Conservation (phyloP, 2,113 vertebrate genomes). For the Formicarius rufipectus region DNA sequence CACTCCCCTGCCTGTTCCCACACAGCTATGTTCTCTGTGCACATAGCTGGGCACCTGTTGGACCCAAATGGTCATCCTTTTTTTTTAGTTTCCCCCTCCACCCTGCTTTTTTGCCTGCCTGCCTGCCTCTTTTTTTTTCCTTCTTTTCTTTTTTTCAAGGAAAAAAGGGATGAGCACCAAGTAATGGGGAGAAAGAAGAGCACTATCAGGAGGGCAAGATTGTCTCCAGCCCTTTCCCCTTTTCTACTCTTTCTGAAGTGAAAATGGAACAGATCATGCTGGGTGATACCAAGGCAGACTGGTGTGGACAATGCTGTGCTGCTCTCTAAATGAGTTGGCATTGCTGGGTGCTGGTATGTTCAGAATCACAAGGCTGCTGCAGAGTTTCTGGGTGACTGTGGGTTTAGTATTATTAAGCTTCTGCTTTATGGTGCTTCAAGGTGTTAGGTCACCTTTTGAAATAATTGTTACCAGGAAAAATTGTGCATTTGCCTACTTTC, state of each 20-base stretch:
- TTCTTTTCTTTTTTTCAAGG: not conserved
- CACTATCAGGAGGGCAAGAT: not conserved
- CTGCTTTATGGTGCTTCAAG: not conserved
- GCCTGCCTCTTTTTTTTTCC: too few species aligned
- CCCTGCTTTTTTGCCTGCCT: too few species aligned
- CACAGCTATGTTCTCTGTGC: not conserved
- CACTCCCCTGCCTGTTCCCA: not conserved
- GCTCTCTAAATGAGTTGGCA: not conserved
- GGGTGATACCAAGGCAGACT: not conserved
- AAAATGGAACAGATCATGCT: accelerated
- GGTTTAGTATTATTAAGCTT: not conserved
- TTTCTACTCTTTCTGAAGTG: not conserved
- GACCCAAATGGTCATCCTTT: too few species aligned
- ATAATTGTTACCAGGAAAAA: not conserved
- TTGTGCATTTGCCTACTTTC: not conserved
- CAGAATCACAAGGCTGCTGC: not conserved
- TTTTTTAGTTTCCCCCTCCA: too few species aligned
- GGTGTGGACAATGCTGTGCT: not conserved
- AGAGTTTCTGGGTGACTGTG: not conserved
- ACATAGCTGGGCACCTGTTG: not conserved
- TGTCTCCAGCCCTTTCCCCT: not conserved
- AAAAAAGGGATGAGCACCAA: not conserved
- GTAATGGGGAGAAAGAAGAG: not conserved
- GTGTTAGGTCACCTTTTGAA: not conserved
- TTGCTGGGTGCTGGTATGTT: not conserved